Evolutionary conservation across 2,113 vertebrate species (phyloP).

Genomic region (Morone chrysops): DNA sequence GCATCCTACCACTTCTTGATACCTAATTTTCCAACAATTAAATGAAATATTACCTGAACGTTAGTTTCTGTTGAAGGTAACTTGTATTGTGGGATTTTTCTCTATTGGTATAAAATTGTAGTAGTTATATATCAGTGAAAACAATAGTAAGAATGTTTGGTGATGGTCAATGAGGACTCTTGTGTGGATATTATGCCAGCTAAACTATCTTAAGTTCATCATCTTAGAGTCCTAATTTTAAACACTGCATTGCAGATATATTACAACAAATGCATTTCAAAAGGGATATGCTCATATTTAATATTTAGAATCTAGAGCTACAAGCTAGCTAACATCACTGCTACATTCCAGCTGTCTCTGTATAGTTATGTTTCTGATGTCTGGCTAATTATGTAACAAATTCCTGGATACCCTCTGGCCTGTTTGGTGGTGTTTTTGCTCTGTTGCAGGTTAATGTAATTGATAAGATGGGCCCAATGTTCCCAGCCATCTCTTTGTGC

Average conservation of each 20-base stretch:
- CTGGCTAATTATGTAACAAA: background rate
- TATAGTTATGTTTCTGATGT: background rate
- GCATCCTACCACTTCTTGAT: background rate
- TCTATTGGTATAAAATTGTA: too few species aligned
- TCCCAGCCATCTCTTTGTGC: background rate
- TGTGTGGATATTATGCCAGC: too few species aligned
- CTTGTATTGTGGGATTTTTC: background rate
- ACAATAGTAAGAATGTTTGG: too few species aligned
- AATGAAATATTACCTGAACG: background rate
- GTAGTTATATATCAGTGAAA: too few species aligned
- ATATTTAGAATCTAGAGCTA: background rate
- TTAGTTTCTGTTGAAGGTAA: background rate
- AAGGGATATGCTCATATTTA: background rate
- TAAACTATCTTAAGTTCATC: too few species aligned
- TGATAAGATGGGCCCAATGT: too few species aligned
- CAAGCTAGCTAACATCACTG: background rate
- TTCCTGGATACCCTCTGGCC: background rate
- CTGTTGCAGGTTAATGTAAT: background rate
- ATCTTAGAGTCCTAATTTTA: too few species aligned
- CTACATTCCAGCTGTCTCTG: background rate
- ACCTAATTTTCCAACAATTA: background rate
- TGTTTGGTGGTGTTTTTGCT: background rate
- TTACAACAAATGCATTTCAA: background rate
- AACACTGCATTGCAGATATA: background rate
- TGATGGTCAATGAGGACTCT: too few species aligned